Base-by-base conservation (phyloP, 1,140 invertebrate genomes). In the Gonatopus flavifemur region DNA sequence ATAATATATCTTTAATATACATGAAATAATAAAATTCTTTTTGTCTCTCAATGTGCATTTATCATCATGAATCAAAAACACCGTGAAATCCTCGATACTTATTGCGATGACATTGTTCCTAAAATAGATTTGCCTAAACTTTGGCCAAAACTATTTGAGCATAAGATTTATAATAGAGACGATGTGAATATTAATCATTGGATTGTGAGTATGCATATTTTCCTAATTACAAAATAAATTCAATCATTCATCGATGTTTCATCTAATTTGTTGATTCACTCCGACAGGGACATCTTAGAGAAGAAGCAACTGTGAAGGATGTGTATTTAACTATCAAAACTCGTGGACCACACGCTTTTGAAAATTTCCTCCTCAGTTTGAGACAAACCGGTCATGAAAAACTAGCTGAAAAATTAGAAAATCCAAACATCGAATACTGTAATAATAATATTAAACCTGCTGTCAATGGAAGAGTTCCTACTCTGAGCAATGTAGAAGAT, bases 321-420 rank as follows among this genome's bases (percentile, higher is more conserved):
- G 61, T 74, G 20, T 52, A 57, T 20, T 36, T 50, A 7, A 70
- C 53, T 1, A 59, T 72, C 16, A 69, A 64, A 51, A 72, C 63
- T 12, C 44, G 72, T 39, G 72, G 72, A 20, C 72, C 70, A 1
- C 4, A 48, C n/a, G 72, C 72, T 12, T 74, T 64, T 40, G 13
- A 51, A 19, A 62, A 58, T 45, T 49, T 74, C 3, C 19, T 69
- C n/a, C 1, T 28, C 19, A 62, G 62, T 37, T 39, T 74, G 24
- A 55, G 32, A 28, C 43, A 72, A 46, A 60, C 53, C 16, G 37
- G 38, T n/a, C 62, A 73, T 12, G 49, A 52, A 9, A n/a, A 44
- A 41, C 9, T 70, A 13, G 64, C 60, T 5, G 46, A 59, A 36
- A 32, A 55, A 19, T 54, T 74, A 7, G 51, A 63, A 46, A 47